Evolutionary conservation across 2,888 invertebrate genomes (phyloP).

Genomic region (Tenthredo distinguenda): DNA sequence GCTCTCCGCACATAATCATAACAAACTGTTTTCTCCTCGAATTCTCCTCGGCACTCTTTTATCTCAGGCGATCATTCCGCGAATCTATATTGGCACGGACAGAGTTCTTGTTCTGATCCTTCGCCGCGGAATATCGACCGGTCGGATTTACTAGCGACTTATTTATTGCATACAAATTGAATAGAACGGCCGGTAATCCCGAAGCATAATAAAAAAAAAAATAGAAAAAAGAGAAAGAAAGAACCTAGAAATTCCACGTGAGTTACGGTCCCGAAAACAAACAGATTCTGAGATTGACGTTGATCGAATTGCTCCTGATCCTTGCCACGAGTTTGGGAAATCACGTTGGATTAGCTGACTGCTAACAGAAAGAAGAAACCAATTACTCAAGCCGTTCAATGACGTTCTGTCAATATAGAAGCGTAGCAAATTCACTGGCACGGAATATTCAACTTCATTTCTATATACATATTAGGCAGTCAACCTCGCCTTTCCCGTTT

Average conservation of each 20-base stretch:
- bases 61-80: conserved; percentile 6
- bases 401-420: conserved; percentile 23
- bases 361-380: conserved; percentile 14
- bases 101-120: conserved; percentile 25
- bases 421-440: neutral
- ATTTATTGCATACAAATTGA: conserved; percentile 29
- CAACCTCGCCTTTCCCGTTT: neutral
- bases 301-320: conserved; percentile 21
- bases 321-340: conserved; percentile 22
- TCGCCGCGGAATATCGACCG: conserved; percentile 11
- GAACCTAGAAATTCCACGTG: neutral
- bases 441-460: neutral
- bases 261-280: conserved; percentile 33
- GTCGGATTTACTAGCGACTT: conserved; percentile 17
- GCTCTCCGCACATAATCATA: conserved; percentile 14
- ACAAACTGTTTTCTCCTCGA: conserved; percentile 19
- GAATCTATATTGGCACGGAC: conserved; percentile 2
- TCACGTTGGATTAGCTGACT: conserved; percentile 25
- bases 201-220: neutral
- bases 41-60: conserved; percentile 17
- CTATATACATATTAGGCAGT: neutral
- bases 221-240: neutral
- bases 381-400: conserved; percentile 29
- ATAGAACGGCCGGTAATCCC: conserved; percentile 15
- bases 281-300: conserved; percentile 33